Conservation (phyloP, 1,140 invertebrate genomes). For the Hyles euphorbiae region DNA sequence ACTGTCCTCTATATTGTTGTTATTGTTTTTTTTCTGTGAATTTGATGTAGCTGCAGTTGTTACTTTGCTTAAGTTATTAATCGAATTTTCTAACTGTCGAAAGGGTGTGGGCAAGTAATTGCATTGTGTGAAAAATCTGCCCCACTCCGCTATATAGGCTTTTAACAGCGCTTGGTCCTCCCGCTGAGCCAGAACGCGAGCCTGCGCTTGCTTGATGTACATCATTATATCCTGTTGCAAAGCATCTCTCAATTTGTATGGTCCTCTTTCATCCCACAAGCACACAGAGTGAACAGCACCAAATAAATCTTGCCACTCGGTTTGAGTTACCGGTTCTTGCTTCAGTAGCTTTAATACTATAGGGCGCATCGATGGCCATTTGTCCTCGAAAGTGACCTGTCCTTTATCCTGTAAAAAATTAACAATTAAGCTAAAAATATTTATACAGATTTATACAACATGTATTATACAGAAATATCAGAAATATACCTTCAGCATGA, state of each 20-base stretch:
- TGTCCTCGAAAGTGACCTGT: slow-evolving; percentile 90
- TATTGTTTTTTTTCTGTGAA: slow-evolving; percentile 82
- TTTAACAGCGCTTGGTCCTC: slow-evolving; percentile 96
- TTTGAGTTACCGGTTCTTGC: slow-evolving; percentile 94
- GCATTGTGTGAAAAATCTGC: slow-evolving; percentile 98
- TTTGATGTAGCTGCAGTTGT: slow-evolving; percentile 62
- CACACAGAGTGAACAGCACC: slow-evolving; percentile 96
- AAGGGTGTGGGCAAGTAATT: slow-evolving; percentile 97
- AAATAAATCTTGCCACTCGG: slow-evolving; percentile 98
- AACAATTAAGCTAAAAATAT: slow-evolving; percentile 9
- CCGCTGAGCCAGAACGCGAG: slow-evolving; percentile 90
- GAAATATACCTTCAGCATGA: slow-evolving; percentile 56
- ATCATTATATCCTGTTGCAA: slow-evolving; percentile 95
- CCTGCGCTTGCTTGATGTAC: slow-evolving; percentile 96
- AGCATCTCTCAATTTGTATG: slow-evolving; percentile 88
- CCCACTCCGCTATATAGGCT: slow-evolving; percentile 97
- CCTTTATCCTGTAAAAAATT: slow-evolving; percentile 76
- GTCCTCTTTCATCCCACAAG: slow-evolving; percentile 97
- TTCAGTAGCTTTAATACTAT: slow-evolving; percentile 94
- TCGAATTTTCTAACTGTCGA: slow-evolving; percentile 90
- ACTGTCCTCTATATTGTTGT: slow-evolving; percentile 90
- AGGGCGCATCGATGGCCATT: slow-evolving; percentile 96
- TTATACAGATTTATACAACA: background rate
- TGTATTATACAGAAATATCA: background rate
- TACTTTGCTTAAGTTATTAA: slow-evolving; percentile 74